Percentiles rank a stretch among this genome's conserved stretches.
Conservation (phyloP, 2,797 vertebrate species). For the Jordanella pulchra region DNA sequence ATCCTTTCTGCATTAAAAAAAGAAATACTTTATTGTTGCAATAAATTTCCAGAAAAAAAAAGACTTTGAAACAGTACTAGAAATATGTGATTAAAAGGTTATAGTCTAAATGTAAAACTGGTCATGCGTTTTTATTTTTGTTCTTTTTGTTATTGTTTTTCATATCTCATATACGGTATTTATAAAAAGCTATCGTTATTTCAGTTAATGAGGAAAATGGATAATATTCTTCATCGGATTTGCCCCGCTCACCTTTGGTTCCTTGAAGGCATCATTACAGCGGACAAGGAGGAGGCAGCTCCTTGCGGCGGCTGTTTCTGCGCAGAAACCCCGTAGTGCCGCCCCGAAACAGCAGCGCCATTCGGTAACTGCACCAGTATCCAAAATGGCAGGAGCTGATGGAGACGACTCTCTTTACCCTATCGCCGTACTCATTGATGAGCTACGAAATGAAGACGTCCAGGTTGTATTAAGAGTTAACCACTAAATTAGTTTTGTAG, state of each 20-base stretch:
- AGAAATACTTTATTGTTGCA: too few relatives aligned
- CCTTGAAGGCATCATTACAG: slow-evolving; percentile 29
- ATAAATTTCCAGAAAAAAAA: too few relatives aligned
- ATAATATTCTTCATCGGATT: background rate
- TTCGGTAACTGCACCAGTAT: slow-evolving; percentile 64
- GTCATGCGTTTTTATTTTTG: background rate
- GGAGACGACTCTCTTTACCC: slow-evolving; percentile 89
- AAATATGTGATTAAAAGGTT: too few relatives aligned
- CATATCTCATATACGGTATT: too few relatives aligned
- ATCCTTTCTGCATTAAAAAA: too few relatives aligned
- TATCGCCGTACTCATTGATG: slow-evolving; percentile 88
- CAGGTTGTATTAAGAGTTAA: slow-evolving; percentile 69
- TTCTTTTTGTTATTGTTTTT: background rate
- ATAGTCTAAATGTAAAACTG: too few relatives aligned
- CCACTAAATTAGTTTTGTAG: fast-evolving
- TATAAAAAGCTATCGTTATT: too few relatives aligned
- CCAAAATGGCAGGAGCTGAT: slow-evolving; percentile 88
- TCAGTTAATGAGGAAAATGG: too few relatives aligned
- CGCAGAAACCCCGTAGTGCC: slow-evolving; percentile 78
- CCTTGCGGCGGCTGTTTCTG: slow-evolving; percentile 48
- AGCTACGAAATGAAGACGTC: slow-evolving; percentile 87
- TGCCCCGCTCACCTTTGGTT: background rate
- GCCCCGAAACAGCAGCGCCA: slow-evolving; percentile 62
- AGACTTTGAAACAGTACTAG: too few relatives aligned
- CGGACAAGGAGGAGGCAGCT: slow-evolving; percentile 34